Percentiles rank a stretch among this genome's conserved stretches.
Conservation (phyloP, 2,888 invertebrate species). For the Neoitamus cyanurus region DNA sequence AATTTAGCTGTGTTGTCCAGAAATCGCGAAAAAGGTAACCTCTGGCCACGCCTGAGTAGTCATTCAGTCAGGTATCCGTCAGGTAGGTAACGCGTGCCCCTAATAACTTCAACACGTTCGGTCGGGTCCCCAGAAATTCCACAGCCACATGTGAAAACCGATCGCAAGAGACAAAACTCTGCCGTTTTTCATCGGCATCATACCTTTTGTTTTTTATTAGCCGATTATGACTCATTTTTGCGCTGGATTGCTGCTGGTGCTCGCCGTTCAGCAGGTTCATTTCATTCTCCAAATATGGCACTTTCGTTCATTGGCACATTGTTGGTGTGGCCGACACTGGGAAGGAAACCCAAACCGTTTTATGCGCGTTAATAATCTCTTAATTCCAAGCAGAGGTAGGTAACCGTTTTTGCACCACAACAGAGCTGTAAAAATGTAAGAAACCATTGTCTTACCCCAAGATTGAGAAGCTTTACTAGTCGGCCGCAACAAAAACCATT, state of each 20-base stretch:
- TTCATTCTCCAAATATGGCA: conserved; percentile 25
- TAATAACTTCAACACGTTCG: conserved; percentile 22
- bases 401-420: neutral
- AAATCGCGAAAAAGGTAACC: conserved; percentile 2
- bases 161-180: conserved; percentile 4
- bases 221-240: neutral
- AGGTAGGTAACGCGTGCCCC: conserved; percentile 32
- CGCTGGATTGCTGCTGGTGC: neutral
- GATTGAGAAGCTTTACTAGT: neutral
- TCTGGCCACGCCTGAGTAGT: conserved; percentile 22
- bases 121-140: conserved; percentile 9
- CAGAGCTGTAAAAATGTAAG: neutral
- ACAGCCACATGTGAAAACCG: neutral
- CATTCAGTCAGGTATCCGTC: neutral
- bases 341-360: neutral
- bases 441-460: neutral
- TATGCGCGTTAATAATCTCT: neutral
- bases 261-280: neutral
- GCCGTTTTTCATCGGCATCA: neutral
- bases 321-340: neutral
- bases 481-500: neutral
- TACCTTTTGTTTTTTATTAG: neutral
- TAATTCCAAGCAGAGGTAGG: neutral
- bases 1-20: conserved; percentile 9
- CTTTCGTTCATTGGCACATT: conserved; percentile 29